phyloP scores from a whole-genome alignment of 1,140 invertebrate genomes.

The Ips nitidus region DNA sequence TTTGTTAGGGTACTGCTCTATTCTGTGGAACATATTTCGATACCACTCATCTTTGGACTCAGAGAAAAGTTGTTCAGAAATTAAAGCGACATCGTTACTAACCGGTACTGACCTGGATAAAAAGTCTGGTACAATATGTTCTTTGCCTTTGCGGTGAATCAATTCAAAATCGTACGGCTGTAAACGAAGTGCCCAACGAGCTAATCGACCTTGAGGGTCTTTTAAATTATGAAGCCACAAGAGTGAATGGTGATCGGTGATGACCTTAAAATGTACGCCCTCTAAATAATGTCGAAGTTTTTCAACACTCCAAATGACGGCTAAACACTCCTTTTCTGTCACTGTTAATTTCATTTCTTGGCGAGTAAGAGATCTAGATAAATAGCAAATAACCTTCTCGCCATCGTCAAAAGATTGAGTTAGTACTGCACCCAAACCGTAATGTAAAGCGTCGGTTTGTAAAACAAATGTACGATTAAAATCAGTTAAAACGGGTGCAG shows the following conservation, averaged over 20 bases:
- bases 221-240: slow-evolving; percentile 52
- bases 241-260: slow-evolving; percentile 56
- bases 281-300: slow-evolving; percentile 56
- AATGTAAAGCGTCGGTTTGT: slow-evolving; percentile 40
- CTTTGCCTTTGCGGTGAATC: slow-evolving; percentile 48
- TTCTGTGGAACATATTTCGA: slow-evolving; percentile 13
- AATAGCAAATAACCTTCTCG: slow-evolving; percentile 28
- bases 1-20: slow-evolving; percentile 27
- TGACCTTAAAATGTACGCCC: slow-evolving; percentile 51
- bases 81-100: slow-evolving; percentile 10
- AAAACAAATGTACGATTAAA: slow-evolving; percentile 44
- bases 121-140: slow-evolving; percentile 34
- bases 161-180: slow-evolving; percentile 49
- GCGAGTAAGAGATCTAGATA: slow-evolving; percentile 23
- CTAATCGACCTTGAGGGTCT: slow-evolving; percentile 51
- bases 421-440: slow-evolving; percentile 41
- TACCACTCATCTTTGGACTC: slow-evolving; percentile 18
- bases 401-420: slow-evolving; percentile 32
- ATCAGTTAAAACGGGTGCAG: slow-evolving; percentile 34
- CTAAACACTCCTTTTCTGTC: slow-evolving; percentile 56
- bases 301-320: slow-evolving; percentile 53
- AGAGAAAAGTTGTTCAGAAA: neutral
- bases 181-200: slow-evolving; percentile 55
- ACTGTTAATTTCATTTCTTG: slow-evolving; percentile 53
- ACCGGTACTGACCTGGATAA: slow-evolving; percentile 34